Evolutionary conservation across 2,113 vertebrate species (phyloP), one percentile per base, ranked within the genome.

Genomic region (Physeter macrocephalus): DNA sequence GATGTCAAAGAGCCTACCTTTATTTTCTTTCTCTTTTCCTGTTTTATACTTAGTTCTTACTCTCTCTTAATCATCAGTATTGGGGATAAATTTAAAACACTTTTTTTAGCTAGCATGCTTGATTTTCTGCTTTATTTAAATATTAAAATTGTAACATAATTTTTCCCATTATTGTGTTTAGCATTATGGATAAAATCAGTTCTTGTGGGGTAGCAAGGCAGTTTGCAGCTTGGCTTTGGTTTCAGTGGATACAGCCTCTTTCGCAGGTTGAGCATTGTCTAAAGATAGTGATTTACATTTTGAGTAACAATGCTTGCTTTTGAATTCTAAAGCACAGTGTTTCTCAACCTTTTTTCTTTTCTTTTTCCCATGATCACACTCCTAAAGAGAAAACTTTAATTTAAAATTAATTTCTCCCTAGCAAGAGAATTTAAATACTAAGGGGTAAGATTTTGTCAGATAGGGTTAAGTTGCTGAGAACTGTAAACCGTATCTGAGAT

Each of bases 41-140:
- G 21, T 61, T 61, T 90, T 59, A 41, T 91, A 66, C 15, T 67
- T 87, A 74, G 34, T 75, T 93, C 15, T 81, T 91, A 15, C 27
- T 87, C 80, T 94, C 14, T 90, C 20, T 77, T 86, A 86, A 72
- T 72, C 75, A 49, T 83, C 34, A 52, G 49, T 46, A n/a, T 93
- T 88, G 71, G 66, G 29, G 52, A 46, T 80, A 62, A 54, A 62
- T 90, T 92, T 78, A 72, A 85, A 90, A 72, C 20, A 82, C 1
- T 31, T 77, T 39, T 39, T 90, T 64, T 78, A 72, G 29, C 71
- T 36, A 39, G 8, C 64, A 8, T 64, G 46, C 34, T 72, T 94
- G 13, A 31, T 74, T 86, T 94, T 86, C 46, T 94, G 64, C 54
- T 94, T 87, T 86, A 71, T 80, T 96, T 94, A 80, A 90, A 90